Percentiles rank a stretch among this genome's conserved stretches.
Evolutionary conservation across 2,797 vertebrate genomes (phyloP).

Genomic region (Acridotheres tristis): DNA sequence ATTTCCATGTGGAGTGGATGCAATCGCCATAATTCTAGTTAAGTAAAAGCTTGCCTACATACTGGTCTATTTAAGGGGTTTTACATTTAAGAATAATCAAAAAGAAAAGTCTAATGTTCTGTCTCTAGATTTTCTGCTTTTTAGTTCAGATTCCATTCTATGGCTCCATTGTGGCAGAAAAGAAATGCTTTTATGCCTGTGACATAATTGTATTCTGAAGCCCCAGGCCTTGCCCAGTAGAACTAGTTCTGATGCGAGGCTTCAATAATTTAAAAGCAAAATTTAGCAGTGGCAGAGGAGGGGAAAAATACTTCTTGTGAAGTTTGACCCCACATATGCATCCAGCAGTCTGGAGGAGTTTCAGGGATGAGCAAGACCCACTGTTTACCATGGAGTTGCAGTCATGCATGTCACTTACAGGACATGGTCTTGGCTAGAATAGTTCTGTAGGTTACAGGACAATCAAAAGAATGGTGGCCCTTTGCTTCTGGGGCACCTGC

Average conservation of each 20-base stretch:
- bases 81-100: neutral
- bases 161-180: neutral
- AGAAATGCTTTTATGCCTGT: neutral
- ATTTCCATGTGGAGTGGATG: neutral
- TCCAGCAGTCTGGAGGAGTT: neutral
- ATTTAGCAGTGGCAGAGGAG: neutral
- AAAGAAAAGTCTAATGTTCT: constrained; percentile 7
- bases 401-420: neutral
- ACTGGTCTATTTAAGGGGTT: neutral
- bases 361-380: neutral
- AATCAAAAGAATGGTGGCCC: neutral
- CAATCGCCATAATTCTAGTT: neutral
- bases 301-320: neutral
- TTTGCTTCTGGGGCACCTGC: neutral
- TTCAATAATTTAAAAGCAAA: constrained; percentile 28
- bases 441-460: neutral
- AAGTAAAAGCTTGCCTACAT: neutral
- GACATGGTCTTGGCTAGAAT: neutral
- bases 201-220: neutral
- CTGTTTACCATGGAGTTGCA: neutral
- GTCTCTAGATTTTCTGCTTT: neutral
- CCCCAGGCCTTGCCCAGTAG: neutral
- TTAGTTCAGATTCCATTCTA: neutral
- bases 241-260: neutral
- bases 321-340: neutral